These are phyloP conservation scores for Liasis olivaceus DNA, from an alignment of 2,797 vertebrate species.

Conservation along the genomic window DNA sequence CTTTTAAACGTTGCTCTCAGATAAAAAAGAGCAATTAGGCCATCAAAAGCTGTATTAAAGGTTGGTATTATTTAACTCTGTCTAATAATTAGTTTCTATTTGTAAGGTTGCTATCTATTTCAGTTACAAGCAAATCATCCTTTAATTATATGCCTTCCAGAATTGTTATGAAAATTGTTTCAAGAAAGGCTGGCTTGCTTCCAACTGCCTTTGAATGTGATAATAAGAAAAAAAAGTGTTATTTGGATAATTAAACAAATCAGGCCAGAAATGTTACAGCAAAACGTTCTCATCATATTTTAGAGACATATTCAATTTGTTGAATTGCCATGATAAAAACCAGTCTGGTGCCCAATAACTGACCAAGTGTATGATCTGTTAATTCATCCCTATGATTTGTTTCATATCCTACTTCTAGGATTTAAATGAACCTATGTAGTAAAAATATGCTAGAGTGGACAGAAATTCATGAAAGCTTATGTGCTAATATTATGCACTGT, in stretches of 20 bases:
- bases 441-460: constrained; percentile 2
- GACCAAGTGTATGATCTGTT: constrained; percentile 24
- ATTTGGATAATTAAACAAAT: neutral
- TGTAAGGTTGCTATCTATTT: neutral
- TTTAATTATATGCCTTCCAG: neutral
- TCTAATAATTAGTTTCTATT: neutral
- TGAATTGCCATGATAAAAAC: neutral
- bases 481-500: neutral
- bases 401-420: constrained; percentile 14
- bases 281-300: neutral
- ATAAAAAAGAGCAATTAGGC: neutral
- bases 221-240: neutral
- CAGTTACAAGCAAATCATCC: neutral
- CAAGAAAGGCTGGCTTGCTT: neutral
- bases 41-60: neutral
- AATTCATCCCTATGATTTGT: constrained; percentile 47
- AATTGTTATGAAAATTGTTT: constrained; percentile 17
- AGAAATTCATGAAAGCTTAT: neutral
- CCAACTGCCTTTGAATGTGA: neutral
- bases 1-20: no score
- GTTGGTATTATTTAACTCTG: neutral
- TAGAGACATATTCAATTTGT: neutral
- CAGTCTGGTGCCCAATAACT: constrained; percentile 1
- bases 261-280: neutral
- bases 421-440: constrained; percentile 3